Percentiles rank a stretch among this genome's conserved stretches.
These are phyloP conservation scores for Melanitta fusca DNA, from an alignment of 2,797 vertebrate genomes.

Conservation along the genomic window DNA sequence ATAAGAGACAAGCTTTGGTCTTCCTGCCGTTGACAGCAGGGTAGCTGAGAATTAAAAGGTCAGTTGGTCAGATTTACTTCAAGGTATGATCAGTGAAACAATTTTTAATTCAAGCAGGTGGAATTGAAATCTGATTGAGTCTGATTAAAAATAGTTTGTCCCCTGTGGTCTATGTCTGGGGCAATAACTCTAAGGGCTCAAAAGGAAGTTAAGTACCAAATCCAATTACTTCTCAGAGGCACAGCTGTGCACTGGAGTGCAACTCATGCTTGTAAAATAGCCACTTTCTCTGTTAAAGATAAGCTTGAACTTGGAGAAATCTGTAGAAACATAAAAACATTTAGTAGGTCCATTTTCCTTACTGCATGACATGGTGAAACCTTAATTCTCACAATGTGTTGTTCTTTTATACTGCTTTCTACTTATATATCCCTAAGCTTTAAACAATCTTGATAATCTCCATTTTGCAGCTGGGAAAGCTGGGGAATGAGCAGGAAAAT, in stretches of 20 bases:
- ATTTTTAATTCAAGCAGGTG: not conserved
- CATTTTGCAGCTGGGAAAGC: not conserved
- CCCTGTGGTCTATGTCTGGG: not conserved
- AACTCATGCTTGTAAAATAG: not conserved
- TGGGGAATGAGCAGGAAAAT: not conserved
- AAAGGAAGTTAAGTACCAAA: not conserved
- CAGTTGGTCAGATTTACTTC: not conserved
- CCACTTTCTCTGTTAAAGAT: not conserved
- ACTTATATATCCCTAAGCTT: not conserved
- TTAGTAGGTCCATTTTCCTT: not conserved
- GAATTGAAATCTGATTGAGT: not conserved
- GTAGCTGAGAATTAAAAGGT: not conserved
- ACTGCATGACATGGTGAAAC: not conserved
- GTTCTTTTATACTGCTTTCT: not conserved
- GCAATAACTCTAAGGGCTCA: not conserved
- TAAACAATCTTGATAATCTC: not conserved
- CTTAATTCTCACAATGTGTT: not conserved
- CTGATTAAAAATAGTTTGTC: not conserved
- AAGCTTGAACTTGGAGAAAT: not conserved
- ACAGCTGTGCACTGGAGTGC: not conserved
- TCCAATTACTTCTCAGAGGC: not conserved
- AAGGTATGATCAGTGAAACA: not conserved
- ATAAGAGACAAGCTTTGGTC: not conserved
- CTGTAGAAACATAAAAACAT: not conserved
- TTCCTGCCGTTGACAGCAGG: not conserved